Evolutionary conservation across 1,140 invertebrate genomes (phyloP).

Genomic region (Ericerus pela): DNA sequence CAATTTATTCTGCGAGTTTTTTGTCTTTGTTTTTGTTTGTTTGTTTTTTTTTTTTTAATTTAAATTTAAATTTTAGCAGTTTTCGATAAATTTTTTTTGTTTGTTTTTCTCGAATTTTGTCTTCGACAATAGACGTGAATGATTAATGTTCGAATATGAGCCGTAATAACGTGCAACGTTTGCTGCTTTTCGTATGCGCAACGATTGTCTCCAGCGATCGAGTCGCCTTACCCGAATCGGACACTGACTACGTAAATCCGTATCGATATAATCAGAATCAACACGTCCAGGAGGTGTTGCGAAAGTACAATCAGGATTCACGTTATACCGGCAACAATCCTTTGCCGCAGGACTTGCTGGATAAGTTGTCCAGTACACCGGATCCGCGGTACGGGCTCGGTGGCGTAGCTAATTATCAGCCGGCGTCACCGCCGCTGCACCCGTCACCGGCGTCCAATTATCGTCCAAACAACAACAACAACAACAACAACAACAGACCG

Average conservation of each 20-base stretch:
- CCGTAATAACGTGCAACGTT: too few relatives aligned
- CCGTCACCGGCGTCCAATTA: not conserved
- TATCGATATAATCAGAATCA: not conserved
- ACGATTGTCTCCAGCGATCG: not conserved
- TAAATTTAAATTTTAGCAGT: too few relatives aligned
- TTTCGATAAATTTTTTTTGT: too few relatives aligned
- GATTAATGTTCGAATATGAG: too few relatives aligned
- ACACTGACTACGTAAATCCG: not conserved
- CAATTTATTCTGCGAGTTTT: too few relatives aligned
- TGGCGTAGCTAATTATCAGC: too few relatives aligned
- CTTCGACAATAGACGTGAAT: too few relatives aligned
- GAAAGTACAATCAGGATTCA: not conserved
- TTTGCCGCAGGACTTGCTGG: not conserved
- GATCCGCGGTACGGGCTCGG: not conserved
- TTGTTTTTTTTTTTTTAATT: too few relatives aligned
- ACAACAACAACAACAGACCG: not conserved
- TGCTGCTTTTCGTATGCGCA: too few relatives aligned
- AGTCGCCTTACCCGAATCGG: not conserved
- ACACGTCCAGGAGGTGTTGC: conserved; percentile 1
- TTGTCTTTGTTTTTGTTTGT: too few relatives aligned
- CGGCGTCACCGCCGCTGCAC: not conserved
- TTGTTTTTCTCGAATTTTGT: too few relatives aligned
- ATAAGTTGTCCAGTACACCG: not conserved
- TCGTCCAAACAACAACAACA: not conserved
- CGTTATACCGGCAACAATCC: not conserved